A percentile compares a stretch with the other conserved stretches of the same genome.
These are phyloP conservation scores for Centrocercus urophasianus DNA, from an alignment of 2,113 vertebrate species.

Conservation along the genomic window DNA sequence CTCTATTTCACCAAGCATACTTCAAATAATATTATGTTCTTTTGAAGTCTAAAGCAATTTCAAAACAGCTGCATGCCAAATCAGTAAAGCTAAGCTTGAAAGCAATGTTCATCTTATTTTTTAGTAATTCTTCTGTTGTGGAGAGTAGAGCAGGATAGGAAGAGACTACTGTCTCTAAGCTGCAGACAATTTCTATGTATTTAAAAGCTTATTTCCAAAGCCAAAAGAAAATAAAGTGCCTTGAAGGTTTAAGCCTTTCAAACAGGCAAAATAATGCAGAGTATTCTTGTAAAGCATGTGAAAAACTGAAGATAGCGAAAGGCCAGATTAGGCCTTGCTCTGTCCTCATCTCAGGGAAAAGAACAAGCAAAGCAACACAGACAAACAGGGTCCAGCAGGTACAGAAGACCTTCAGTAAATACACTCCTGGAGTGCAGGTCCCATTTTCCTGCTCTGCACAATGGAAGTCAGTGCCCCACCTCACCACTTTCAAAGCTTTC, in stretches of 20 bases:
- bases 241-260: not conserved
- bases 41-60: not conserved
- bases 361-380: not conserved
- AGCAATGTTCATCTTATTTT: not conserved
- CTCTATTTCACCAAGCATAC: not conserved
- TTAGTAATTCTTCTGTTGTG: not conserved
- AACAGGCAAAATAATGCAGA: not conserved
- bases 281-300: not conserved
- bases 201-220: not conserved
- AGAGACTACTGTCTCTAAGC: not conserved
- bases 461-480: not conserved
- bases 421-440: not conserved
- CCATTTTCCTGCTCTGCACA: not conserved
- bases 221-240: accelerated
- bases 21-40: not conserved
- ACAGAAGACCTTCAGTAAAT: not conserved
- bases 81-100: not conserved
- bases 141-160: not conserved
- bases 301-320: not conserved
- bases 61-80: not conserved
- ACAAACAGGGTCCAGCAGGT: not conserved
- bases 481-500: not conserved
- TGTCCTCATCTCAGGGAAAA: not conserved
- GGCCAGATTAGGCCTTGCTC: not conserved
- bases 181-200: not conserved